Evolutionary conservation across 1,140 invertebrate species (phyloP), one percentile per base, ranked within the genome.

Genomic region (Trichoplusia ni): DNA sequence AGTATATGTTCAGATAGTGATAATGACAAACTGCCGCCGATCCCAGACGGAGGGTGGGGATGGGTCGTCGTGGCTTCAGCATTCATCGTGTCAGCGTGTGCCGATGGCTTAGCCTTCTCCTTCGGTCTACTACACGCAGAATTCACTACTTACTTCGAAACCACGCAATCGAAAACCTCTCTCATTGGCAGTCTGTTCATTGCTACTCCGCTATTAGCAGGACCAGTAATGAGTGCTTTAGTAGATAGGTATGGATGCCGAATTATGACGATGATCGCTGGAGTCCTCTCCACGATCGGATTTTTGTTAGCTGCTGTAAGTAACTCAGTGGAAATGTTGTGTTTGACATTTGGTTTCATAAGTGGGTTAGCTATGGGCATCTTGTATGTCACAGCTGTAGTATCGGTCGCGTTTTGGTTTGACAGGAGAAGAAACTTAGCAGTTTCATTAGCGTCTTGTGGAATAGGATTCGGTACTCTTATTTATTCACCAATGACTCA

Each of bases 371-470:
- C 96, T 0, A 92, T 98, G 85, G 95, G 96, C 2, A 91, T 97
- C 27, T 94, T 96, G 53, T 97, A 96, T 78, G 96, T 98, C 1
- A 96, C 97, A 1, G 95, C 95, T 1, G 96, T 97, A 5, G 97
- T 99, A 0, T 94, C 94, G n/a, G 97, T 99, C 37, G 97, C 97
- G 2, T 98, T 97, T 82, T 99, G 98, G 93, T 99, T 99, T 75
- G 98, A 99, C 69, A 96, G 96, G 69, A 95, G 94, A 78, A 92
- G 97, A 27, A 97, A 96, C 9, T 90, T 99, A 38, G 98, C 98
- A 4, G 98, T 97, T 1, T 90, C 87, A 18, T 51, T 90, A 38
- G 87, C 87, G 9, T 85, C 86, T 0, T 86, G 85, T 58, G 85
- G 87, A 2, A 83, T 89, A n/a, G 87, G 87, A 8, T 86, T 90